These are phyloP conservation scores for Dicycla oo DNA, from an alignment of 2,888 invertebrate species.

Conservation along the genomic window DNA sequence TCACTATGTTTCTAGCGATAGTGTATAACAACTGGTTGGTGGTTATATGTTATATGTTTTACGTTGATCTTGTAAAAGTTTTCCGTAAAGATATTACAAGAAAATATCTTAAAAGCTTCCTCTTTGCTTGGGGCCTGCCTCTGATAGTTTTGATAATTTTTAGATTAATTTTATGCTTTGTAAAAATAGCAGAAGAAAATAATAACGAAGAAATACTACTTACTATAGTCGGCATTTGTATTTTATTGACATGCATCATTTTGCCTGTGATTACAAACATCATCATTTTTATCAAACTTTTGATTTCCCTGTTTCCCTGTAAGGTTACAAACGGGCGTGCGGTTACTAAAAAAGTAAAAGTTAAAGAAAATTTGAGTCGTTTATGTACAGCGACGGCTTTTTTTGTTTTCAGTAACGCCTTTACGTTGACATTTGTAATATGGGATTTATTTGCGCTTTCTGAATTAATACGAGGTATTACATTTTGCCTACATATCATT, in stretches of 20 bases:
- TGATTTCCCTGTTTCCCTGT: slow-evolving; percentile 22
- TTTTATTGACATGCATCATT: slow-evolving; percentile 4
- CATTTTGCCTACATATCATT: slow-evolving; percentile 20
- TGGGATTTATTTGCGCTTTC: slow-evolving; percentile 19
- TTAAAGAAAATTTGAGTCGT: slow-evolving; percentile 36
- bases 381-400: slow-evolving; percentile 25
- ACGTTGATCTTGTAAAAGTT: slow-evolving; percentile 45
- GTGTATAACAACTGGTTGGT: slow-evolving; percentile 44
- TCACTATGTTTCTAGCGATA: slow-evolving; percentile 28
- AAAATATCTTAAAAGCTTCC: slow-evolving; percentile 41
- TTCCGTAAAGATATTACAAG: slow-evolving; percentile 15
- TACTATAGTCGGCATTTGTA: not conserved
- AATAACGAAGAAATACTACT: not conserved
- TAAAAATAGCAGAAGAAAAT: not conserved
- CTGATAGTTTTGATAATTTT: not conserved
- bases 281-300: slow-evolving; percentile 22
- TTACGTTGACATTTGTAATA: slow-evolving; percentile 26
- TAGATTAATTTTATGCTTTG: not conserved
- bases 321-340: not conserved
- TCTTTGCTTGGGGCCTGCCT: slow-evolving; percentile 46
- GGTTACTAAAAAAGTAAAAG: slow-evolving; percentile 1
- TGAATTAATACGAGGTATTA: slow-evolving; percentile 16
- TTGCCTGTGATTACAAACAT: slow-evolving; percentile 22
- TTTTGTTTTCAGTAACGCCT: slow-evolving; percentile 32
- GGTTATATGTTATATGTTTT: slow-evolving; percentile 43